Base-by-base conservation (phyloP, 2,888 invertebrate genomes). In the Luperina nickerlii region DNA sequence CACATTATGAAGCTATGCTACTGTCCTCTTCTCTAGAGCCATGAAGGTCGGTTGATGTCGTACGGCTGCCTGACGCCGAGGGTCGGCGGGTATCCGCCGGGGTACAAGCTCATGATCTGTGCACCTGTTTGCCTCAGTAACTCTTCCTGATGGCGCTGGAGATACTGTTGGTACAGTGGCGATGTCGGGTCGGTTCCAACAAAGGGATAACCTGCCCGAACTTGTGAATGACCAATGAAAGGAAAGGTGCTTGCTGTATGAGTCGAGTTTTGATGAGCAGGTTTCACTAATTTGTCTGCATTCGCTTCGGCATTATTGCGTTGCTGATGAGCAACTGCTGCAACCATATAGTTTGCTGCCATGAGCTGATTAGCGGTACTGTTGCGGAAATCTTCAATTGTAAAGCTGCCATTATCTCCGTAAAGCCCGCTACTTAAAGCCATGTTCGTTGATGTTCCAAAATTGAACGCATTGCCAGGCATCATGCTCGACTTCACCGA, bases 401-500 rank as follows among this genome's bases (percentile, higher is more conserved):
- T 96, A 93, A 98, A 98, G 66, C 97, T 97, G 88, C 97, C 97
- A 91, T 98, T 98, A 69, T 98, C 98, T 13, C 96, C 97, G 89
- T 98, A 98, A 69, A 98, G 93, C 27, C 97, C 97, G 24, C 97
- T 93, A 79, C 96, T 93, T 76, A 97, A 93, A 67, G 97, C 95
- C 91, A 98, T 95, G 81, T 97, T 97, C 7, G 98, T 97, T 0
- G 98, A 97, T 7, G 98, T 97, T 32, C 98, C 98, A 91, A 98
- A 99, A 93, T 98, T 98, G 90, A 98, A 99, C 74, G 98, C 98
- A 95, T 98, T 98, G 48, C 98, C 98, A 13, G 98, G 98, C 85
- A 98, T 98, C 92, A 98, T 98, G 89, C 97, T 97, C 0, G 93
- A 90, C 85, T 96, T 96, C 0, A 95, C 96, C 5, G 96, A 94